phyloP scores from a whole-genome alignment of 2,113 vertebrate genomes.

The Danio rerio region DNA sequence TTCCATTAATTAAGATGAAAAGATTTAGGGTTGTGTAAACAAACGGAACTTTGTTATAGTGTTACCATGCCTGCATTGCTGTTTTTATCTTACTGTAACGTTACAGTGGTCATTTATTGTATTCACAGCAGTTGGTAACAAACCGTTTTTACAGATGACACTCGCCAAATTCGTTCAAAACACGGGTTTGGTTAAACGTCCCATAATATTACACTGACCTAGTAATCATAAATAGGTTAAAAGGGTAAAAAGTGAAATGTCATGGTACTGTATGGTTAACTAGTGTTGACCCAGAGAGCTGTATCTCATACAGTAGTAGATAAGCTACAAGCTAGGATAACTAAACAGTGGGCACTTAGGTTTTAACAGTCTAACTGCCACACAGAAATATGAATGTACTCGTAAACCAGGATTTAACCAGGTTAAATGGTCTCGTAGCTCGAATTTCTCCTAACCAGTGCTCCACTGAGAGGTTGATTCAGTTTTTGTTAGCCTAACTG shows the following conservation, averaged over 20 bases:
- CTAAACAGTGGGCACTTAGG: neutral
- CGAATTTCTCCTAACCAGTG: neutral
- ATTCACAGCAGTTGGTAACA: neutral
- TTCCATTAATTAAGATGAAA: no score
- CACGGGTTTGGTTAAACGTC: constrained; percentile 5
- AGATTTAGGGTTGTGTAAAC: neutral
- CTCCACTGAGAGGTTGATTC: neutral
- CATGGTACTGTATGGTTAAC: neutral
- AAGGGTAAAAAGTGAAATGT: neutral
- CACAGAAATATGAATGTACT: neutral
- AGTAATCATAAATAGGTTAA: neutral
- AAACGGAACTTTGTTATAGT: neutral
- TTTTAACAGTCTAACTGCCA: neutral
- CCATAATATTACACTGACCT: no score
- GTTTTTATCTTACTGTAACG: neutral
- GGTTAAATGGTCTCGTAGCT: neutral
- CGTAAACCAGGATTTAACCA: neutral
- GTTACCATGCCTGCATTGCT: neutral
- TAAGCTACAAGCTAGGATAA: constrained; percentile 3
- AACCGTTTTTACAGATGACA: constrained; percentile 9
- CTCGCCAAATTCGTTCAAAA: neutral
- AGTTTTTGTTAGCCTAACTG: constrained; percentile 10
- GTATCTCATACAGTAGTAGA: neutral
- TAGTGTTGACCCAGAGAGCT: neutral
- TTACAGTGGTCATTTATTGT: neutral